These are phyloP conservation scores for Amiota communis DNA, from an alignment of 2,888 invertebrate species.

Conservation along the genomic window DNA sequence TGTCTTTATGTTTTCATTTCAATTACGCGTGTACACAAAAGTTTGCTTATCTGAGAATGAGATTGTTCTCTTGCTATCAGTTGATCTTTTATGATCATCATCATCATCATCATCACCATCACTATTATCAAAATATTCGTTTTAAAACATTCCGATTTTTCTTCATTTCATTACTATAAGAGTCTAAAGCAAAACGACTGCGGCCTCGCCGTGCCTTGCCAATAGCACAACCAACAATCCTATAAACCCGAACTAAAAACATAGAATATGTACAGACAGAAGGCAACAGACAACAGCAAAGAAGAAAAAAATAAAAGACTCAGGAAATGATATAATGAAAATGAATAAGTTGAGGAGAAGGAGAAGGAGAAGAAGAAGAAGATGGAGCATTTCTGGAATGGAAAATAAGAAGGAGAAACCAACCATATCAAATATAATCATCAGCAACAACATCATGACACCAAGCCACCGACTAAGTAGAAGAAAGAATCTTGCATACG, in stretches of 20 bases:
- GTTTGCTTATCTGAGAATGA: too few species aligned
- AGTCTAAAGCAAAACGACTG: not conserved
- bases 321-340: slow-evolving; percentile 26
- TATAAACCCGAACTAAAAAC: slow-evolving; percentile 2
- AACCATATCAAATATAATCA: too few species aligned
- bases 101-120: too few species aligned
- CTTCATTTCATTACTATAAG: not conserved
- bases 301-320: not conserved
- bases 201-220: not conserved
- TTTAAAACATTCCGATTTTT: too few species aligned
- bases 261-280: not conserved
- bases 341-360: slow-evolving; percentile 6
- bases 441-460: too few species aligned
- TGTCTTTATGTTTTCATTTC: too few species aligned
- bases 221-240: not conserved
- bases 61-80: too few species aligned
- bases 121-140: too few species aligned
- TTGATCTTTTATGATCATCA: too few species aligned
- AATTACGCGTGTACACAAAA: too few species aligned
- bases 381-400: not conserved
- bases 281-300: not conserved
- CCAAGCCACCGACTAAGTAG: too few species aligned
- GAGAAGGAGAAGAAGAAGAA: not conserved
- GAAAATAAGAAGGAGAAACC: not conserved
- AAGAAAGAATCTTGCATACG: too few species aligned